Evolutionary conservation across 2,797 vertebrate species (phyloP).

Genomic region (Micromesistius poutassou): DNA sequence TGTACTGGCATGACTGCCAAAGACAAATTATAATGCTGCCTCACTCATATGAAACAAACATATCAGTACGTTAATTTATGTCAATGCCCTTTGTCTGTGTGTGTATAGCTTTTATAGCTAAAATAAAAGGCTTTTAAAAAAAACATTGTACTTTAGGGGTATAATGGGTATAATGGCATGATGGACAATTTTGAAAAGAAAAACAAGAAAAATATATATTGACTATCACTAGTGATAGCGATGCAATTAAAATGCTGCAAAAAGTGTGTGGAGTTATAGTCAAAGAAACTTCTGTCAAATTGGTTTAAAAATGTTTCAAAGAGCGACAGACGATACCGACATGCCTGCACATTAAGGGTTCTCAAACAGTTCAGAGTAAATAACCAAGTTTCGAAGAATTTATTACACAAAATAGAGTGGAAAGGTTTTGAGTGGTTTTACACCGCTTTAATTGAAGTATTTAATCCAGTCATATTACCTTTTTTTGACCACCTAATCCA

Average conservation of each 20-base stretch:
- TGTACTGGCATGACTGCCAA: not conserved
- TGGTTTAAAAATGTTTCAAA: not conserved
- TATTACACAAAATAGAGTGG: not conserved
- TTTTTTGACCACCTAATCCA: not conserved
- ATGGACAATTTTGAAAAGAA: not conserved
- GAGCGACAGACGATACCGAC: not conserved
- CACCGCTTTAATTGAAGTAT: not conserved
- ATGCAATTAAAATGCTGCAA: too few species aligned
- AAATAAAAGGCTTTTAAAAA: not conserved
- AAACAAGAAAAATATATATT: too few species aligned
- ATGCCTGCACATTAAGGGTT: not conserved
- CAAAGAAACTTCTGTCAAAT: not conserved
- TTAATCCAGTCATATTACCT: not conserved
- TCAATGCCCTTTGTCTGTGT: not conserved
- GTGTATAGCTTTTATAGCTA: not conserved
- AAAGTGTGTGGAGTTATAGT: not conserved
- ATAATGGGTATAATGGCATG: not conserved
- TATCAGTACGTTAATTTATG: not conserved
- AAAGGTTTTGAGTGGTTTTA: not conserved
- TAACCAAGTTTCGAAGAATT: not conserved
- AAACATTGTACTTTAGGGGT: not conserved
- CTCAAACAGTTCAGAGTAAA: not conserved
- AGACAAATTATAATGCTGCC: not conserved
- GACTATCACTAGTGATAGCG: too few species aligned
- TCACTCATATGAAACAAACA: not conserved